phyloP scores from a whole-genome alignment of 2,888 invertebrate genomes.

The Plagiodera versicolora region DNA sequence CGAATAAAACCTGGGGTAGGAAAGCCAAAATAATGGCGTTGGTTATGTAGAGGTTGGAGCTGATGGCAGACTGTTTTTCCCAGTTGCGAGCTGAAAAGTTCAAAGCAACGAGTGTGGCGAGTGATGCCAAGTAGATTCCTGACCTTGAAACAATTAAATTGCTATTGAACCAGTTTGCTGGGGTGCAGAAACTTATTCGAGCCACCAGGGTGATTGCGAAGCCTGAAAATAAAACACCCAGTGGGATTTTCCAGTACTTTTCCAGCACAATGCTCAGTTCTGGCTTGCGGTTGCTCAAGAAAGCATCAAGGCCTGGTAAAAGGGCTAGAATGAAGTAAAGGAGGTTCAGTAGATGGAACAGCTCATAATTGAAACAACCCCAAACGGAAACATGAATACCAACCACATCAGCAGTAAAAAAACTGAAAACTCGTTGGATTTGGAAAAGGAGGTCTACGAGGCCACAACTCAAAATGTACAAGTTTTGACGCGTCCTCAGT shows the following conservation, averaged over 20 bases:
- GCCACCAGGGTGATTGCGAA: neutral
- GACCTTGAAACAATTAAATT: too few species aligned
- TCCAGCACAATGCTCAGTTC: neutral
- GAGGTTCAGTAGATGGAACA: neutral
- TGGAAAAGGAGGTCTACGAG: conserved; percentile 7
- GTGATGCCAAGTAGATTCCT: too few species aligned
- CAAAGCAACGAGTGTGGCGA: too few species aligned
- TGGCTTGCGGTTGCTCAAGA: neutral
- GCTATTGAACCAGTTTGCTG: too few species aligned
- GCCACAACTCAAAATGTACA: conserved; percentile 12
- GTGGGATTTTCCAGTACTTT: neutral
- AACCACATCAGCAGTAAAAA: neutral
- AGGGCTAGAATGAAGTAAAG: neutral
- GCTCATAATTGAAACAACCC: neutral
- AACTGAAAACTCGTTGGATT: neutral
- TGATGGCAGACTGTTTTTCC: too few species aligned
- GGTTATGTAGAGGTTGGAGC: too few species aligned
- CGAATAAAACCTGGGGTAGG: too few species aligned
- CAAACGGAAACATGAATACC: neutral
- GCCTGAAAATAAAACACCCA: neutral
- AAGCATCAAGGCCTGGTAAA: neutral
- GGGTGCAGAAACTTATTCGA: too few species aligned
- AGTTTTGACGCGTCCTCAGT: conserved; percentile 9
- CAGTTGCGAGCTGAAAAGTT: too few species aligned
- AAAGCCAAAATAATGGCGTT: too few species aligned